These are phyloP conservation scores for Hoplostethus atlanticus DNA, from an alignment of 2,797 vertebrate species.

Conservation along the genomic window DNA sequence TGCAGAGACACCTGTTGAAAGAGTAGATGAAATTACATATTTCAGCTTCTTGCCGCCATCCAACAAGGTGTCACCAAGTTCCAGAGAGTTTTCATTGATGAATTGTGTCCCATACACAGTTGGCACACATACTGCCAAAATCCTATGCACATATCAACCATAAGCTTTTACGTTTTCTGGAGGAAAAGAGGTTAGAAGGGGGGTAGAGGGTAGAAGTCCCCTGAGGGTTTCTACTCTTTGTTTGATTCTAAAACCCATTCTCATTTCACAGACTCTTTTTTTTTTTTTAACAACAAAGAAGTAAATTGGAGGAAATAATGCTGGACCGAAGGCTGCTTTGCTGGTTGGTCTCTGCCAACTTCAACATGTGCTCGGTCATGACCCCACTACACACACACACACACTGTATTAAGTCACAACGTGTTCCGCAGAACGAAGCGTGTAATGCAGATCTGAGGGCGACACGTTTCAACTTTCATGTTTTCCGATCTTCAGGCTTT, in stretches of 20 bases:
- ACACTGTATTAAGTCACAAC: neutral
- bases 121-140: neutral
- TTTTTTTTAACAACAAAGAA: constrained; percentile 15
- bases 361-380: constrained; percentile 16
- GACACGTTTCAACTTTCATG: constrained; percentile 29
- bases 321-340: neutral
- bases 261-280: neutral
- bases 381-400: constrained; percentile 7
- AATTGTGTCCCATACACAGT: neutral
- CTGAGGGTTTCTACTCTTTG: constrained; percentile 17
- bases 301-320: constrained; percentile 8
- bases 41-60: constrained; percentile 44
- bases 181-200: constrained; percentile 31
- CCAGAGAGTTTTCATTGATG: constrained; percentile 36
- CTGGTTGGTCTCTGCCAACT: constrained; percentile 14
- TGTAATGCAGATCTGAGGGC: constrained; percentile 25
- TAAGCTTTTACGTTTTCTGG: constrained; percentile 40
- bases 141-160: constrained; percentile 13
- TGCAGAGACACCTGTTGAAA: constrained; percentile 66
- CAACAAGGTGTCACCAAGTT: constrained; percentile 23
- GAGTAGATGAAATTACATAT: constrained; percentile 70
- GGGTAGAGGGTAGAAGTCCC: constrained; percentile 21
- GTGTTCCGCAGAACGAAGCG: constrained; percentile 30
- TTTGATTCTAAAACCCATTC: constrained; percentile 7
- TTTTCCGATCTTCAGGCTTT: constrained; percentile 30